A percentile compares a stretch with the other conserved stretches of the same genome.
phyloP scores from a whole-genome alignment of 2,113 vertebrate genomes.

The Hippocampus mohnikei region DNA sequence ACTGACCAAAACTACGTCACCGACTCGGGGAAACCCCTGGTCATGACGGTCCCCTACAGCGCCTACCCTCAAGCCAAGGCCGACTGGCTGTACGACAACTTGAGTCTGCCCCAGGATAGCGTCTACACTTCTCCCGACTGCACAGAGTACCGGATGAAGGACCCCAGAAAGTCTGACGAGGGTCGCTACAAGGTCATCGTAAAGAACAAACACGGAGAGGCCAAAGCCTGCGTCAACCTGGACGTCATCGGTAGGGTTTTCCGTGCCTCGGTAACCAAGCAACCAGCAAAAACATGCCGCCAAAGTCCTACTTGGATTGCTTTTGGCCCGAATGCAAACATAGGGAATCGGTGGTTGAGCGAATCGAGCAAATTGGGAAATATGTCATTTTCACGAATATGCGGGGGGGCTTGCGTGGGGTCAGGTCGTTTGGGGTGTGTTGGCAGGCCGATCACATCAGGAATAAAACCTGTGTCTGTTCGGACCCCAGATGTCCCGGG shows the following conservation, averaged over 20 bases:
- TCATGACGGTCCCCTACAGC: conserved; percentile 88
- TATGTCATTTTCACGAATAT: too few species aligned
- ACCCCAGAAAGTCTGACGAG: conserved; percentile 84
- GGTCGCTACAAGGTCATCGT: conserved; percentile 88
- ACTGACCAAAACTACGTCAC: conserved; percentile 89
- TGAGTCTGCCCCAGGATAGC: conserved; percentile 78
- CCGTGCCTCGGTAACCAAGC: background rate
- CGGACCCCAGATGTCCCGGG: conserved; percentile 84
- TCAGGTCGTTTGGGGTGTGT: too few species aligned
- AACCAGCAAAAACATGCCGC: background rate
- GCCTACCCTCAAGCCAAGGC: conserved; percentile 91
- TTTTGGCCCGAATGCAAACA: too few species aligned
- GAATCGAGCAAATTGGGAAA: too few species aligned
- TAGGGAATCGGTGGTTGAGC: too few species aligned
- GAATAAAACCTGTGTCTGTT: background rate
- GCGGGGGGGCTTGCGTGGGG: too few species aligned
- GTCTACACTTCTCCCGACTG: conserved; percentile 82
- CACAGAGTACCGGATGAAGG: conserved; percentile 84
- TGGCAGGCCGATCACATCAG: background rate
- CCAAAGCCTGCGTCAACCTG: conserved; percentile 90
- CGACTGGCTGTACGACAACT: conserved; percentile 84
- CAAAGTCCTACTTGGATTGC: too few species aligned
- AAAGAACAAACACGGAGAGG: conserved; percentile 92
- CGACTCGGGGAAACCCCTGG: conserved; percentile 88
- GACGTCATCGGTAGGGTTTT: conserved; percentile 85